These are phyloP conservation scores for Alligator mississippiensis DNA, from an alignment of 2,113 vertebrate genomes.

Conservation along the genomic window DNA sequence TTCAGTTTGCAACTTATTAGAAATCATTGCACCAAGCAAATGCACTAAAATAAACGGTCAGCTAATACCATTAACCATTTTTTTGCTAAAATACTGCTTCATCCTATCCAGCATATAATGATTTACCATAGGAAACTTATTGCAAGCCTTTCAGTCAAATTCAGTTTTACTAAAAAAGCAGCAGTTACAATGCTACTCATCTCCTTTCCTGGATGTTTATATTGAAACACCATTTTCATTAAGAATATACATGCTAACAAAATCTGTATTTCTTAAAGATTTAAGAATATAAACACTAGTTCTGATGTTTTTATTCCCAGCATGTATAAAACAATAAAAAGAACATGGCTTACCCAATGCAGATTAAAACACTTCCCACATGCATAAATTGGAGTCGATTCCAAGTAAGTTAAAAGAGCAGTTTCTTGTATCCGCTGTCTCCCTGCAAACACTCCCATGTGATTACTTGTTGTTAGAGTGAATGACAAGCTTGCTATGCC, in stretches of 20 bases:
- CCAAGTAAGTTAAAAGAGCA: slow-evolving; percentile 3
- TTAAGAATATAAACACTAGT: not conserved
- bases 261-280: not conserved
- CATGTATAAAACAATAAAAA: slow-evolving; percentile 20
- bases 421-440: slow-evolving; percentile 43
- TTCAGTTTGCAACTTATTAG: not conserved
- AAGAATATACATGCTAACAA: not conserved
- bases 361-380: not conserved
- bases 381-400: not conserved
- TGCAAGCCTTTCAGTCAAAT: slow-evolving; percentile 35
- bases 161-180: not conserved
- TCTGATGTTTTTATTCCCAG: not conserved
- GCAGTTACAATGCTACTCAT: not conserved
- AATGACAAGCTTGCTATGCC: slow-evolving; percentile 51
- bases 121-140: not conserved
- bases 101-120: not conserved
- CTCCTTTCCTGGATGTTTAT: not conserved
- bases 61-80: not conserved
- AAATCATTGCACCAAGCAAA: not conserved
- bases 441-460: slow-evolving; percentile 57
- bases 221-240: not conserved
- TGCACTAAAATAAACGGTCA: not conserved
- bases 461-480: slow-evolving; percentile 52
- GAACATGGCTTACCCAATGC: slow-evolving; percentile 39
- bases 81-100: not conserved